Percentiles rank a stretch among this genome's conserved stretches.
These are phyloP conservation scores for Pluvianellus socialis DNA, from an alignment of 2,113 vertebrate genomes.

Conservation along the genomic window DNA sequence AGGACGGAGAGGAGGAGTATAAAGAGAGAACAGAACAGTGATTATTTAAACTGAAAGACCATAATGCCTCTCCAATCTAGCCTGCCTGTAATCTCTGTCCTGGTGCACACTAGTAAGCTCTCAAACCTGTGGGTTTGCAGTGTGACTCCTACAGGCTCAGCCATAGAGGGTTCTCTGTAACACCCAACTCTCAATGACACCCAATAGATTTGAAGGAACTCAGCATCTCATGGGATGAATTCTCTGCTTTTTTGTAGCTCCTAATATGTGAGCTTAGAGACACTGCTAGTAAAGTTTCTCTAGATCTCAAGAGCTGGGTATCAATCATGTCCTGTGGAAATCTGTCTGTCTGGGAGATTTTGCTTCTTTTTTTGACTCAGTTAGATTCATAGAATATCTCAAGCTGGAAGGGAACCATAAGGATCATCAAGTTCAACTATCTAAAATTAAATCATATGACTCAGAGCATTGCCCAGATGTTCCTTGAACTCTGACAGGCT, in stretches of 20 bases:
- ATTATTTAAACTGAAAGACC: neutral
- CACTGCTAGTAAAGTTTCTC: neutral
- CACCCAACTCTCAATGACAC: neutral
- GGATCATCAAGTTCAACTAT: neutral
- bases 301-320: neutral
- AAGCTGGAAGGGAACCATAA: neutral
- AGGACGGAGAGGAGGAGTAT: neutral
- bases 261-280: neutral
- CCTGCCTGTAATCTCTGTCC: neutral
- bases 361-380: neutral
- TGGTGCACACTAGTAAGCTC: neutral
- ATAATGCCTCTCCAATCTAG: neutral
- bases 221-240: neutral
- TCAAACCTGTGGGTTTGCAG: accelerated
- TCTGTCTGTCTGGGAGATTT: neutral
- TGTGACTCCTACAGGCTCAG: neutral
- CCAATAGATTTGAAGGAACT: neutral
- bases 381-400: neutral
- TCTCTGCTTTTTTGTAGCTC: neutral
- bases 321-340: neutral
- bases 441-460: neutral
- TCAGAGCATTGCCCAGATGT: neutral
- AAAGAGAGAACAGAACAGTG: neutral
- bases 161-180: accelerated
- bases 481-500: neutral